Evolutionary conservation across 2,888 invertebrate species (phyloP), one percentile per base, ranked within the genome.

Genomic region (Ferdinandea cuprea): DNA sequence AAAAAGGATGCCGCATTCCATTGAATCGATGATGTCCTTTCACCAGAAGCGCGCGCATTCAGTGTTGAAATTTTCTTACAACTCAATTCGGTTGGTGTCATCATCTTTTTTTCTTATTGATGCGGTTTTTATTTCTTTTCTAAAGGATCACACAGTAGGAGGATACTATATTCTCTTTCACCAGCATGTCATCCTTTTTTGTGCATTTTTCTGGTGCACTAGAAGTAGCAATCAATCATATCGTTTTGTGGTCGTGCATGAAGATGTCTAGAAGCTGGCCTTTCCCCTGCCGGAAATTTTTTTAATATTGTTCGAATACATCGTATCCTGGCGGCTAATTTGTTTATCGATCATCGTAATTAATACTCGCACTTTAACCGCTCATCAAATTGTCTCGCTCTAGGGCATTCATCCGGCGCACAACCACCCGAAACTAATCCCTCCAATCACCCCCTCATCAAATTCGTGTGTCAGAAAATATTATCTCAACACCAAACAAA

Each of bases 401-500:
- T 30, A 25, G 48, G 21, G 3, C 17, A 25, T 25, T 5, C 25
- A 25, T 25, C 25, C 25, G 2, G 5, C 44, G 37, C 32, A 44
- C 19, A 19, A 17, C 19, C 44, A 56, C 48, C 15, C n/a, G n/a
- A n/a, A n/a, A n/a, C n/a, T 73, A 79, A 79, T 79, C 74, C 63
- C 50, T 30, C 9, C 68, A 56, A 76, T 76, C 54, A 80, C 42
- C 74, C 79, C 52, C 42, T 73, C 78, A 59, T 79, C 78, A 73
- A 66, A 59, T 44, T n/a, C n/a, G n/a, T 25, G 59, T 74, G 73
- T 79, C 79, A 68, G 54, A 79, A 74, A 79, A 79, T 74, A 79
- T 79, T 79, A 79, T 79, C 79, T 80, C 63, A 52, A 69, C 69
- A 50, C 56, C 76, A 56, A 56, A 76, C 76, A 76, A 76, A 63